Base-by-base conservation (phyloP, 2,113 vertebrate species). In the Zosterops pallidus region DNA sequence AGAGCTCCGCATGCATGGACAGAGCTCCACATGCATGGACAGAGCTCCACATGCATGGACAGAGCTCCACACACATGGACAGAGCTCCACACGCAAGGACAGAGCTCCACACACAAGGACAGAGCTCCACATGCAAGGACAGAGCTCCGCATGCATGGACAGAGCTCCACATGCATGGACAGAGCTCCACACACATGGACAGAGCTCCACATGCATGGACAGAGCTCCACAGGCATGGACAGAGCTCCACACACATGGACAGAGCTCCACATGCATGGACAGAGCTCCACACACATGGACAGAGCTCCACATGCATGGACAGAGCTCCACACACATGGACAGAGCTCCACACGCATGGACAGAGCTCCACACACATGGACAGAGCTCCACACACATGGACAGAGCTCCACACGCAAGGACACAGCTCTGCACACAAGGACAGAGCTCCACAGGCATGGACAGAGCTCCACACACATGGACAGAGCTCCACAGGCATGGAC, bases 81-180 rank as follows among this genome's bases (percentile, higher is more conserved):
- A 50, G 50, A 28, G 50, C 50, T 52, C 25, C 50, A 50, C 25
- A 15, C 4, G 2, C 49, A 50, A 3, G 49, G 49, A 26, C 49
- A 50, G 49, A 50, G 49, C 49, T 50, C 24, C 25, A 15, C 24
- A 47, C 12, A 6, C 22, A 12, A 4, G 47, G 47, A 23, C 47
- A 47, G 47, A 26, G 49, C 24, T 50, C 49, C 49, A 50, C 49
- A 50, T 2, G 4, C 12, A 21, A 14, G n/a, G 22, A 24, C 56
- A 59, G 23, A 24, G 46, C 29, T 44, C 28, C 4, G 3, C 22
- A 55, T 0, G 1, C 1, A 11, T 20, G n/a, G 22, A 24, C 56
- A 59, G n/a, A 24, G 46, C 29, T 44, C 28, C 5, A 4, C 22
- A 55, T 0, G 1, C 1, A 11, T 20, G 26, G 39, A 14, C 39